Evolutionary conservation across 2,797 vertebrate genomes (phyloP).

Genomic region (Sus cebifrons): DNA sequence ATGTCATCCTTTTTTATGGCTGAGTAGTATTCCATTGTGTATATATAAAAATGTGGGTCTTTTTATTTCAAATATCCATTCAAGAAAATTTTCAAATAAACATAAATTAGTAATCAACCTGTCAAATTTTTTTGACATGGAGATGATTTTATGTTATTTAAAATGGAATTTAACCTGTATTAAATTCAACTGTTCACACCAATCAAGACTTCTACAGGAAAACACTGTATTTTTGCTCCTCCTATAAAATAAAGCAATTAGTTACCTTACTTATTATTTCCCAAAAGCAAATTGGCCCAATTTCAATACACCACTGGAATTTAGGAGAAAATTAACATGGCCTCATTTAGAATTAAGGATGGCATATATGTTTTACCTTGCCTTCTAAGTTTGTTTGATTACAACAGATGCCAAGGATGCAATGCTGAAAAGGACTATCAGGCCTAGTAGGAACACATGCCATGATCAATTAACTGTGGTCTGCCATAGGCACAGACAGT

Average conservation of each 20-base stretch:
- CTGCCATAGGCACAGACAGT: neutral
- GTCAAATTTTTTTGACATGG: neutral
- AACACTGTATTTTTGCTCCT: neutral
- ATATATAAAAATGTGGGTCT: conserved; percentile 6
- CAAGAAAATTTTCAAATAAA: conserved; percentile 30
- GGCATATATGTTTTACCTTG: neutral
- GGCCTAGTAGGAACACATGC: neutral
- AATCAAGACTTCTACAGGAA: conserved; percentile 38
- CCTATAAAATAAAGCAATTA: conserved; percentile 1
- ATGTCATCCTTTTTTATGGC: too few species aligned
- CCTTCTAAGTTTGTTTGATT: neutral
- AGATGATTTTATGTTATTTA: conserved; percentile 33
- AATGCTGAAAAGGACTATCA: neutral
- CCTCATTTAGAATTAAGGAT: neutral
- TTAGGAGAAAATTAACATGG: neutral
- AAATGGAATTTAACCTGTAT: conserved; percentile 42
- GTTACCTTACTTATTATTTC: conserved; percentile 49
- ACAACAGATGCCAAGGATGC: conserved; percentile 17
- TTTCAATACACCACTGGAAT: conserved; percentile 36
- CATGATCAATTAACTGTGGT: neutral
- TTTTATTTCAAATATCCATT: conserved; percentile 46
- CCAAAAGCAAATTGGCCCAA: neutral
- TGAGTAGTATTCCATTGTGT: too few species aligned
- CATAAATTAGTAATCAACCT: conserved; percentile 42
- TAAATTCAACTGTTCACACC: conserved; percentile 34